Percentiles rank a stretch among this genome's conserved stretches.
Evolutionary conservation across 2,797 vertebrate species (phyloP).

Genomic region (Chanos chanos): DNA sequence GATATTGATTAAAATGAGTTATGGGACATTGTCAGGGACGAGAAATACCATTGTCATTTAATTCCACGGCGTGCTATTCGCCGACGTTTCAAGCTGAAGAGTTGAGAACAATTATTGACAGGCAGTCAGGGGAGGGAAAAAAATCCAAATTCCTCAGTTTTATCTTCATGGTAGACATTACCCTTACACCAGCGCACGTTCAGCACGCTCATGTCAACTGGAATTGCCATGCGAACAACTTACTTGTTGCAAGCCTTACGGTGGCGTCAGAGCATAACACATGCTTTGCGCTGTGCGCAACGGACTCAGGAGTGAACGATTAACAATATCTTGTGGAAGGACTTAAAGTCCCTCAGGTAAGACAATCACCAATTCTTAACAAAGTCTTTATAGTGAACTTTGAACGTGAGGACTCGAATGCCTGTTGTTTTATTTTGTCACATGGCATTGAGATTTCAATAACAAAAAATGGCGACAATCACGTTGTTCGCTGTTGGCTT

Average conservation of each 20-base stretch:
- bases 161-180: not conserved
- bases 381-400: conserved; percentile 8
- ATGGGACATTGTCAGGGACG: too few species aligned
- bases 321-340: conserved; percentile 52
- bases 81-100: too few species aligned
- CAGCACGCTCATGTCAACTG: not conserved
- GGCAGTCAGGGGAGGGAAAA: too few species aligned
- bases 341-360: conserved; percentile 37
- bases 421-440: conserved; percentile 77
- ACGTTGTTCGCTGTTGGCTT: conserved; percentile 83
- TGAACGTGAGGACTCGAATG: conserved; percentile 70
- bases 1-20: too few species aligned
- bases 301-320: conserved; percentile 35
- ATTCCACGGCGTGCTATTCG: too few species aligned
- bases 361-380: not conserved
- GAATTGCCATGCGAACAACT: conserved; percentile 25
- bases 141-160: not conserved
- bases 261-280: conserved; percentile 61
- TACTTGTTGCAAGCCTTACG: conserved; percentile 64
- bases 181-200: not conserved
- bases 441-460: conserved; percentile 90
- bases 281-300: conserved; percentile 65
- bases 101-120: too few species aligned
- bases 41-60: too few species aligned
- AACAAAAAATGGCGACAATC: conserved; percentile 98